Evolutionary conservation across 2,113 vertebrate species (phyloP).

Genomic region (Python bivittatus): DNA sequence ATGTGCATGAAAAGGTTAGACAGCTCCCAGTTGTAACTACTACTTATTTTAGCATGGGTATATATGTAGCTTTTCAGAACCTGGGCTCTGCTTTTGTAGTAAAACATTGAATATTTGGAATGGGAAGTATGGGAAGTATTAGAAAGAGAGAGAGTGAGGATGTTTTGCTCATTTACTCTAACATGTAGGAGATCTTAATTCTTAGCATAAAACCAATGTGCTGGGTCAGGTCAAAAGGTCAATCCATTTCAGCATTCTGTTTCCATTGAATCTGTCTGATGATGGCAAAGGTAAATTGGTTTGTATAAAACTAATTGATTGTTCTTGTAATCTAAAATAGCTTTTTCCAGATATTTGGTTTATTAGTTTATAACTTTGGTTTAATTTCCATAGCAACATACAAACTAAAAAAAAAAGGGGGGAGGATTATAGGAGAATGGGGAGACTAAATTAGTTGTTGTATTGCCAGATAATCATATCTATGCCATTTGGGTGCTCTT

Average conservation of each 20-base stretch:
- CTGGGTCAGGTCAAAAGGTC: not conserved
- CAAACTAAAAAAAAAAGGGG: conserved; percentile 38
- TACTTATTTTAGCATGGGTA: not conserved
- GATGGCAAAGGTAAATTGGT: conserved; percentile 24
- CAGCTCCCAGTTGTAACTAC: not conserved
- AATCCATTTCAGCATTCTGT: not conserved
- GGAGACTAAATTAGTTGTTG: conserved; percentile 53
- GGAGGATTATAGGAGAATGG: not conserved
- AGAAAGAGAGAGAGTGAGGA: not conserved
- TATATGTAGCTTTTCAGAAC: not conserved
- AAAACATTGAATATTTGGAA: not conserved
- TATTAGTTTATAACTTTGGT: conserved; percentile 59
- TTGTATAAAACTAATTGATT: conserved; percentile 41
- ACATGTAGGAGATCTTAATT: conserved; percentile 54
- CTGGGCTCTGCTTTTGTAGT: not conserved
- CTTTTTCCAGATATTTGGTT: conserved; percentile 60
- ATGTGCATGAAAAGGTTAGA: not conserved
- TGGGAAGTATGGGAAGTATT: not conserved
- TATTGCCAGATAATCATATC: conserved; percentile 63
- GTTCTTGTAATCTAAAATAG: conserved; percentile 45
- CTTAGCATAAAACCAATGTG: not conserved
- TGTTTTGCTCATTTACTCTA: not conserved
- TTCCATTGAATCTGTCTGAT: conserved; percentile 5
- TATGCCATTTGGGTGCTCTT: conserved; percentile 56
- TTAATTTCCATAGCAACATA: conserved; percentile 65